A percentile compares a stretch with the other conserved stretches of the same genome.
These are phyloP conservation scores for Corythornis cristatus DNA, from an alignment of 2,113 vertebrate species.

Conservation along the genomic window DNA sequence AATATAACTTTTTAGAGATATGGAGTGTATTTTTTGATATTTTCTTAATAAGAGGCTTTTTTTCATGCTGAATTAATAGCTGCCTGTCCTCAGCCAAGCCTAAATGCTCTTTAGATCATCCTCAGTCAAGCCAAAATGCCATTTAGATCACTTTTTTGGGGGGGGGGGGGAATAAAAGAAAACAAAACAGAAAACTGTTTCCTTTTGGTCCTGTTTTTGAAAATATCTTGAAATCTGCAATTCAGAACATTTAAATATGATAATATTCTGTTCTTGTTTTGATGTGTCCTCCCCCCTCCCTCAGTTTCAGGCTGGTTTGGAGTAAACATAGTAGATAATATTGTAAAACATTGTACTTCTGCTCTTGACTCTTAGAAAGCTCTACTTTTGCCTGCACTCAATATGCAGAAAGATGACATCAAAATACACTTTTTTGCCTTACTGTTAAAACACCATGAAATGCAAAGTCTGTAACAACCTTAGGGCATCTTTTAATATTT, in stretches of 20 bases:
- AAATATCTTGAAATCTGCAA: background rate
- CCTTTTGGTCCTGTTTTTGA: background rate
- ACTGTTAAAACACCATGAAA: slow-evolving; percentile 5
- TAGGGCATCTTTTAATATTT: slow-evolving; percentile 8
- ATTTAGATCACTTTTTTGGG: background rate
- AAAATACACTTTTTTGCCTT: slow-evolving; percentile 13
- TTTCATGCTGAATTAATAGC: background rate
- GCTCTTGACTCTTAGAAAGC: background rate
- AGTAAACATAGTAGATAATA: background rate
- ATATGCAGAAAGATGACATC: background rate
- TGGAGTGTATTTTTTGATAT: background rate
- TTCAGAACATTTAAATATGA: background rate
- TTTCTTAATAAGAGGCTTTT: background rate
- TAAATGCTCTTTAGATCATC: background rate
- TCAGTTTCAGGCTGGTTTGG: background rate
- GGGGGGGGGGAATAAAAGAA: background rate
- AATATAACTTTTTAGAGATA: background rate
- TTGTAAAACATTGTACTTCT: background rate
- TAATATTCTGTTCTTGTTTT: background rate
- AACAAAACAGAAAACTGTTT: background rate
- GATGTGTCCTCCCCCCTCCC: background rate
- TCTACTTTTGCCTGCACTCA: background rate
- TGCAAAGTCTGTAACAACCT: slow-evolving; percentile 15
- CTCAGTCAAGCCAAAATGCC: background rate
- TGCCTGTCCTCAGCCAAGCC: background rate